These are phyloP conservation scores for Lasioglossum albipes DNA, from an alignment of 1,140 invertebrate genomes.

Conservation along the genomic window DNA sequence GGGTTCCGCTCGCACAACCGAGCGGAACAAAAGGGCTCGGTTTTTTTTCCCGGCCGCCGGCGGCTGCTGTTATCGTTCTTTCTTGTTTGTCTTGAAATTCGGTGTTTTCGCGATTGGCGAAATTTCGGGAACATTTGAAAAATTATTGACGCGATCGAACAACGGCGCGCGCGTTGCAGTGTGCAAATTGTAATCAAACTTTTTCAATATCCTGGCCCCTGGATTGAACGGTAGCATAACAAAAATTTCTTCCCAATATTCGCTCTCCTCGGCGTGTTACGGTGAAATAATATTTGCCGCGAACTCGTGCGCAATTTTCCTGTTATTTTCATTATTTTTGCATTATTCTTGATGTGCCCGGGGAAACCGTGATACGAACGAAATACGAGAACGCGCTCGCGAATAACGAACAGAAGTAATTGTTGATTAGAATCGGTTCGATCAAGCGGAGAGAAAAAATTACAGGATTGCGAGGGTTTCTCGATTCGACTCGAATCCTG, in stretches of 20 bases:
- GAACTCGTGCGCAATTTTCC: neutral
- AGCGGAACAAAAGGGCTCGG: too few relatives aligned
- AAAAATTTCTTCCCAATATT: constrained; percentile 33
- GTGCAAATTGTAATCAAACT: constrained; percentile 21
- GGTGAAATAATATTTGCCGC: constrained; percentile 36
- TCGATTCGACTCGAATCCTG: neutral
- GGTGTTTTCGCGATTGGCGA: neutral
- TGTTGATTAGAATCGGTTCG: too few relatives aligned
- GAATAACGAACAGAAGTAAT: neutral
- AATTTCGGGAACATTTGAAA: neutral
- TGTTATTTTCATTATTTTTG: neutral
- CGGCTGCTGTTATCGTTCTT: neutral
- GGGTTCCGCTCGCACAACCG: too few relatives aligned
- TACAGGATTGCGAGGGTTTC: constrained; percentile 4
- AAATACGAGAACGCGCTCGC: neutral
- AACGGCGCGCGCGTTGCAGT: neutral
- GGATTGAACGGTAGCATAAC: constrained; percentile 9
- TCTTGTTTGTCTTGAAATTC: too few relatives aligned
- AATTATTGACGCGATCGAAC: constrained; percentile 9
- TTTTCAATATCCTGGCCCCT: constrained; percentile 34
- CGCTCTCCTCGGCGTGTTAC: neutral
- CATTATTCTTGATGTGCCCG: neutral
- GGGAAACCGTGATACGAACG: neutral
- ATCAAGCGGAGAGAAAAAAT: too few relatives aligned
- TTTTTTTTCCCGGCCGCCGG: too few relatives aligned